Percentiles rank a stretch among this genome's conserved stretches.
Evolutionary conservation across 2,797 vertebrate species (phyloP).

Genomic region (Artibeus jamaicensis): DNA sequence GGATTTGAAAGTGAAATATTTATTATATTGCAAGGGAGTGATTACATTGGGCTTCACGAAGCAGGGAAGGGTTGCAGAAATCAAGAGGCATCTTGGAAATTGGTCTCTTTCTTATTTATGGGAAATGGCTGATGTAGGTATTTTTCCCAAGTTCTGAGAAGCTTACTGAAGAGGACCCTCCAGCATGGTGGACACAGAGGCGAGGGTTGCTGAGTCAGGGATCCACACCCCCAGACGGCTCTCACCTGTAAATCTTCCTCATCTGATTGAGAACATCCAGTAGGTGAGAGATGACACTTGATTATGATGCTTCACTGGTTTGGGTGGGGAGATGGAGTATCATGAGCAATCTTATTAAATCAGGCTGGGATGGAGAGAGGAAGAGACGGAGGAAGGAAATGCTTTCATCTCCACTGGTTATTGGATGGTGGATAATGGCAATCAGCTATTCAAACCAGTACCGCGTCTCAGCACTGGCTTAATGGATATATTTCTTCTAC

Average conservation of each 20-base stretch:
- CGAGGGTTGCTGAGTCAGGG: neutral
- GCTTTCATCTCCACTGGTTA: neutral
- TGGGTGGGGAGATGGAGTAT: neutral
- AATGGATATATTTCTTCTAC: constrained; percentile 47
- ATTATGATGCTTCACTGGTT: neutral
- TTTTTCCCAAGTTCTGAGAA: neutral
- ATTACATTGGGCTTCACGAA: constrained; percentile 59
- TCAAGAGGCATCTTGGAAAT: constrained; percentile 63
- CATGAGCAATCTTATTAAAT: neutral
- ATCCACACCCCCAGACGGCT: neutral
- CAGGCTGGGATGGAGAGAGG: neutral
- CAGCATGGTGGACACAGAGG: neutral
- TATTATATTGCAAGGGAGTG: constrained; percentile 79
- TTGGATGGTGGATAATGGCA: neutral
- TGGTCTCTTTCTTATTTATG: constrained; percentile 58
- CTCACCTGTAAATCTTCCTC: neutral
- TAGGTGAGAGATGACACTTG: neutral
- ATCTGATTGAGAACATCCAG: neutral
- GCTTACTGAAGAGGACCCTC: neutral
- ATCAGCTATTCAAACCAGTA: constrained; percentile 53
- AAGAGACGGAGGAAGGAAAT: neutral
- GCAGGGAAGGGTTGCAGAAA: constrained; percentile 54
- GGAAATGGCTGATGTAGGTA: constrained; percentile 50
- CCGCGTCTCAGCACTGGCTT: constrained; percentile 10
- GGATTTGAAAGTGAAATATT: constrained; percentile 86